Conservation (phyloP, 2,113 vertebrate genomes). For the Hemiprocne comata region DNA sequence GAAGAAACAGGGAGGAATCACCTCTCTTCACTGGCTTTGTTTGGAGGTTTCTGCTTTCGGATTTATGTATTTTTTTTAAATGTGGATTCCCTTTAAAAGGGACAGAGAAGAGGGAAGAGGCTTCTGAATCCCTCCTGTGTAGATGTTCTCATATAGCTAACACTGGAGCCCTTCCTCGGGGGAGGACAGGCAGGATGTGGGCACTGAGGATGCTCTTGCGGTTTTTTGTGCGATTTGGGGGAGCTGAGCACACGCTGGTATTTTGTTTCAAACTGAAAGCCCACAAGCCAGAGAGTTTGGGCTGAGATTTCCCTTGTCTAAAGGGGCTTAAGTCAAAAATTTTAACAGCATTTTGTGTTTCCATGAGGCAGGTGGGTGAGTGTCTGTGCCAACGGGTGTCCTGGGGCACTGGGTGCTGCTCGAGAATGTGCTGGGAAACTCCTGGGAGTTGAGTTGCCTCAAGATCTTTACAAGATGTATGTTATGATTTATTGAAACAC, state of each 20-base stretch:
- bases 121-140: background rate
- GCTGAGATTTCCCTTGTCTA: background rate
- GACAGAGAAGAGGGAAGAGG: background rate
- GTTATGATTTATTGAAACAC: background rate
- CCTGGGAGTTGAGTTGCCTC: background rate
- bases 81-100: background rate
- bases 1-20: background rate
- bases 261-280: background rate
- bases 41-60: background rate
- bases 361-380: too few species aligned
- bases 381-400: background rate
- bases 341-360: background rate
- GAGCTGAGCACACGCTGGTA: fast-evolving
- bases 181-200: background rate
- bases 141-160: background rate
- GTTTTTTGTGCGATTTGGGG: fast-evolving
- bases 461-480: background rate
- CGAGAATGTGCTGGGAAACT: background rate
- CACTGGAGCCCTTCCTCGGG: background rate
- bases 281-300: background rate
- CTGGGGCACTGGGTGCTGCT: background rate
- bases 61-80: background rate
- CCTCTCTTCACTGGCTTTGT: background rate
- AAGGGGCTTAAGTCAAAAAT: background rate
- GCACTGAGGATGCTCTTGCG: too few species aligned